phyloP scores from a whole-genome alignment of 2,113 vertebrate genomes.

The Phrynocephalus versicolor region DNA sequence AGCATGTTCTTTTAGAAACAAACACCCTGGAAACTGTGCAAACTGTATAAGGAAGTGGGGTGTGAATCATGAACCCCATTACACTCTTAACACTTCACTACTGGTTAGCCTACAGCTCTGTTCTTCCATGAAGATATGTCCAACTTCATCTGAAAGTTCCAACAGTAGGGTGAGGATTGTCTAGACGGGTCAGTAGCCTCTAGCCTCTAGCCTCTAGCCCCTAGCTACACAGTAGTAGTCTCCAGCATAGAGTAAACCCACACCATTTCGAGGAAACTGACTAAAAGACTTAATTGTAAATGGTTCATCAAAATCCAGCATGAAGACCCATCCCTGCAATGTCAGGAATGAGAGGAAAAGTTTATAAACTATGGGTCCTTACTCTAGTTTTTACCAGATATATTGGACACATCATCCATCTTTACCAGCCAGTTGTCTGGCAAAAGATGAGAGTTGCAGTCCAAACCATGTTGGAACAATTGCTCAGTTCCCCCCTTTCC shows the following conservation, averaged over 20 bases:
- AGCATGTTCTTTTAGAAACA: too few species aligned
- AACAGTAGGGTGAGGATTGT: neutral
- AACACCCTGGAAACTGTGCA: neutral
- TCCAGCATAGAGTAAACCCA: neutral
- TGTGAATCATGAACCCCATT: neutral
- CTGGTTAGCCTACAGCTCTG: too few species aligned
- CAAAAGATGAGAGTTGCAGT: too few species aligned
- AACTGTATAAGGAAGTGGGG: neutral
- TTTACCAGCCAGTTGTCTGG: too few species aligned
- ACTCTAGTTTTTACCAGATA: too few species aligned
- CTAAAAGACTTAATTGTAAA: neutral
- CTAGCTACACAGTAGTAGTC: neutral
- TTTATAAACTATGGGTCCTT: too few species aligned
- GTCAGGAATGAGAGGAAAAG: neutral
- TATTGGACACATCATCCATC: too few species aligned
- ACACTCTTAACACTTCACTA: neutral
- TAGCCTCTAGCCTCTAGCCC: too few species aligned
- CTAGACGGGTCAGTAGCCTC: neutral
- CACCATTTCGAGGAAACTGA: neutral
- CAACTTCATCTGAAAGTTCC: neutral
- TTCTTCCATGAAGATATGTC: neutral
- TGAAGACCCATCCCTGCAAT: neutral
- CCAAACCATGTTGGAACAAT: too few species aligned
- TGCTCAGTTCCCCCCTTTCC: too few species aligned
- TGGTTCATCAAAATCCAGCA: neutral